These are phyloP conservation scores for Macropis europaea DNA, from an alignment of 2,888 invertebrate genomes.

Conservation along the genomic window DNA sequence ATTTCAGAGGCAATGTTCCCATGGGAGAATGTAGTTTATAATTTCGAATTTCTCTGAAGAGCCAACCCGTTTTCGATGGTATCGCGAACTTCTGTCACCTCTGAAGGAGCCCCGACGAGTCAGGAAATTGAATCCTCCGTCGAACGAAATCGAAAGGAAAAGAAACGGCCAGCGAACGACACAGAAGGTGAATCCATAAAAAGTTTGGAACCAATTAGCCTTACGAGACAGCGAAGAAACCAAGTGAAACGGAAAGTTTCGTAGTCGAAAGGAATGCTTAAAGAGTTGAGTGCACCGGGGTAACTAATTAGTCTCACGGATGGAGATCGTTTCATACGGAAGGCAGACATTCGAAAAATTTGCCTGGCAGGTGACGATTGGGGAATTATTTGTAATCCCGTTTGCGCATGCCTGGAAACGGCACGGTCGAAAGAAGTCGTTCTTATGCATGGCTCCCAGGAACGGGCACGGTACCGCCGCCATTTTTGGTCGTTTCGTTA, in stretches of 20 bases:
- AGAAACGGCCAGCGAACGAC: too few relatives aligned
- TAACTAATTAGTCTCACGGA: background rate
- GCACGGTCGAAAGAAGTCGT: constrained; percentile 36
- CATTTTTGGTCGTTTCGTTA: constrained; percentile 72
- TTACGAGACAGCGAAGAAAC: background rate
- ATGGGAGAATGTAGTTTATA: too few relatives aligned
- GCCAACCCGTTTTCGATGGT: too few relatives aligned
- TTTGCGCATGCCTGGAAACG: constrained; percentile 13
- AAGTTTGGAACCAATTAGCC: background rate
- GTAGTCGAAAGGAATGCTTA: background rate
- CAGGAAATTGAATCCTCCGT: too few relatives aligned
- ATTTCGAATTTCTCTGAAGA: too few relatives aligned
- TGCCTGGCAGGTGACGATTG: constrained; percentile 42
- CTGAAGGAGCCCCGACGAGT: too few relatives aligned
- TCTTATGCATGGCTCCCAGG: constrained; percentile 18
- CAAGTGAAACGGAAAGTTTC: background rate
- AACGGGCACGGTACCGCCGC: constrained; percentile 55
- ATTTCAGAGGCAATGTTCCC: too few relatives aligned
- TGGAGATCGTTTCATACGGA: background rate
- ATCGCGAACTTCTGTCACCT: too few relatives aligned
- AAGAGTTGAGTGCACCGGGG: background rate
- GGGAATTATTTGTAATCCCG: background rate
- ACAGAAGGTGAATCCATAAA: too few relatives aligned
- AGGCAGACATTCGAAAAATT: constrained; percentile 23
- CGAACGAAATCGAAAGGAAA: too few relatives aligned